Conservation (phyloP, 2,888 invertebrate species). For the Ectropis crepuscularia region DNA sequence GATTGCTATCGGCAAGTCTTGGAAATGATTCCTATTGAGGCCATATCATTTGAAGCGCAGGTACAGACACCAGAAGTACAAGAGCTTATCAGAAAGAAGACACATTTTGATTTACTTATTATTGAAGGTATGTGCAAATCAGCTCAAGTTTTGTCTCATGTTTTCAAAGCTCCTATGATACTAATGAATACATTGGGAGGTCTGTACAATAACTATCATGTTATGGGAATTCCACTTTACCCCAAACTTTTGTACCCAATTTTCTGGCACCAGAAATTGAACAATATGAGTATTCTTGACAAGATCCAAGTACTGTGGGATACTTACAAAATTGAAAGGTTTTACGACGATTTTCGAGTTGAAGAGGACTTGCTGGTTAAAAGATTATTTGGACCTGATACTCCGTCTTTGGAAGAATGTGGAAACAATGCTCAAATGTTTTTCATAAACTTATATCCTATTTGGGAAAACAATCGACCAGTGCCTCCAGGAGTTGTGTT, state of each 20-base stretch:
- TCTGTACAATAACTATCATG: constrained; percentile 32
- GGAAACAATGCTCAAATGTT: constrained; percentile 60
- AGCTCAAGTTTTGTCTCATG: too few relatives aligned
- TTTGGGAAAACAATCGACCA: constrained; percentile 40
- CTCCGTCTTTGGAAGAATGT: constrained; percentile 46
- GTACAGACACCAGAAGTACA: too few relatives aligned
- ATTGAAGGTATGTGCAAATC: too few relatives aligned
- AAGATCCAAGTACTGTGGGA: constrained; percentile 28
- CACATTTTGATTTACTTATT: too few relatives aligned
- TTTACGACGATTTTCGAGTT: neutral
- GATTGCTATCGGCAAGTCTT: too few relatives aligned
- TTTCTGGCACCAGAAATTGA: constrained; percentile 16
- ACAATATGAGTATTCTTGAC: constrained; percentile 36
- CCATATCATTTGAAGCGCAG: too few relatives aligned
- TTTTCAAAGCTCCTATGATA: constrained; percentile 35
- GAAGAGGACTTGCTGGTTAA: constrained; percentile 36
- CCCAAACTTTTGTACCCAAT: constrained; percentile 42
- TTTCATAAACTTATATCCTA: constrained; percentile 67
- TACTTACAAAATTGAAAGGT: neutral
- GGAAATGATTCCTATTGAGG: too few relatives aligned
- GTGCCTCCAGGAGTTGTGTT: too few relatives aligned
- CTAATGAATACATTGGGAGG: constrained; percentile 52
- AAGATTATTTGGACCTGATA: constrained; percentile 47
- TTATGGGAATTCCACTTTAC: constrained; percentile 43
- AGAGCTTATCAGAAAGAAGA: too few relatives aligned